These are phyloP conservation scores for Bradypodion ventrale DNA, from an alignment of 2,797 vertebrate genomes.

Conservation along the genomic window DNA sequence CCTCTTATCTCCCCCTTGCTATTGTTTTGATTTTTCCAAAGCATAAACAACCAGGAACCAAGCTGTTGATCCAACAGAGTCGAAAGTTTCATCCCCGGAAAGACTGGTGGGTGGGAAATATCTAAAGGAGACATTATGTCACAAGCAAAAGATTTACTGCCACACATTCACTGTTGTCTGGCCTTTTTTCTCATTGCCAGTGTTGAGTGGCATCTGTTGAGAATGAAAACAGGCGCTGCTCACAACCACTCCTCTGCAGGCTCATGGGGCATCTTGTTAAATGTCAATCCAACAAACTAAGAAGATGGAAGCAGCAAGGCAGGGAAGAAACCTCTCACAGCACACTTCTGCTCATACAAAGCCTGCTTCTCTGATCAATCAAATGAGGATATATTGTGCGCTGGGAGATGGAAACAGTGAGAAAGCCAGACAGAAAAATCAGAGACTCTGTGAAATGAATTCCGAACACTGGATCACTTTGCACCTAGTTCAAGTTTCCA, in stretches of 20 bases:
- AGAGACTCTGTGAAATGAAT: neutral
- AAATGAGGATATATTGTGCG: neutral
- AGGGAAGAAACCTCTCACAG: neutral
- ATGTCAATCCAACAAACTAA: conserved; percentile 5
- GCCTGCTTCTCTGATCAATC: conserved; percentile 11
- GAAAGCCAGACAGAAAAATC: neutral
- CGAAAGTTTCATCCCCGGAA: conserved; percentile 3
- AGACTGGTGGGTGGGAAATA: neutral
- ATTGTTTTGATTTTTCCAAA: neutral
- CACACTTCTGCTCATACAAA: conserved; percentile 14
- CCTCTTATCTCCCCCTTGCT: neutral
- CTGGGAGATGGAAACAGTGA: neutral
- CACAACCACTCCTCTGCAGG: neutral
- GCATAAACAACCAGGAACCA: conserved; percentile 3
- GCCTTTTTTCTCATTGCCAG: neutral
- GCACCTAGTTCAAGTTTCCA: conserved; percentile 17
- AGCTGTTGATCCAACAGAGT: neutral
- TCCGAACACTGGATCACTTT: neutral
- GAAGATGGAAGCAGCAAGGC: conserved; percentile 1
- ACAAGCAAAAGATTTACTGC: neutral
- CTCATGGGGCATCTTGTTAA: conserved; percentile 22
- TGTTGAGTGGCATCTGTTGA: neutral
- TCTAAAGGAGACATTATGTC: neutral
- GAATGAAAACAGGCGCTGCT: conserved; percentile 7
- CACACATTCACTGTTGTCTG: conserved; percentile 8